Conservation (phyloP, 2,113 vertebrate genomes). For the Ranitomeya imitator region DNA sequence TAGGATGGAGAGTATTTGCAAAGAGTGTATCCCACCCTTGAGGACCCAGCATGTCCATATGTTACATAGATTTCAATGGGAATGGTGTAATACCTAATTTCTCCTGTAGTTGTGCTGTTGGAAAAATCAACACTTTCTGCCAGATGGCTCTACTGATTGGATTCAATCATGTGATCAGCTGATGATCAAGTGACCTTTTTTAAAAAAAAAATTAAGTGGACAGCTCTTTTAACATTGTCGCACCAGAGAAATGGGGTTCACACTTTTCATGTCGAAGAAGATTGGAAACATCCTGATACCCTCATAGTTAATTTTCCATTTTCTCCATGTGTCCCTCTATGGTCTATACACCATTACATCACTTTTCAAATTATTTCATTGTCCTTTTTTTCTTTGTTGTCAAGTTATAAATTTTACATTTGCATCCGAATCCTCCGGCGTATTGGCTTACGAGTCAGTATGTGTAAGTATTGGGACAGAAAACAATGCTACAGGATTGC, state of each 20-base stretch:
- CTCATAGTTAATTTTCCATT: not conserved
- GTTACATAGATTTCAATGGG: not conserved
- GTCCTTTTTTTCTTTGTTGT: not conserved
- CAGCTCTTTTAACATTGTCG: not conserved
- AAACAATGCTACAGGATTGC: not conserved
- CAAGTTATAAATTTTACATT: not conserved
- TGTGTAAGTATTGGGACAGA: not conserved
- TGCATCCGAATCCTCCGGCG: not conserved
- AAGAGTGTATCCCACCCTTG: not conserved
- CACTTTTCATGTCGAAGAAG: not conserved
- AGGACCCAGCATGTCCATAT: not conserved
- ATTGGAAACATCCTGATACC: not conserved
- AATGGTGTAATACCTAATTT: not conserved
- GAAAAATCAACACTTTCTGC: not conserved
- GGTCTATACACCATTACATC: not conserved
- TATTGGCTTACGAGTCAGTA: constrained; percentile 1
- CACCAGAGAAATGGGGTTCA: not conserved
- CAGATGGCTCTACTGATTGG: no score
- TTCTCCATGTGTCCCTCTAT: not conserved
- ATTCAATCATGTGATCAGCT: not conserved
- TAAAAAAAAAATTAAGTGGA: not conserved
- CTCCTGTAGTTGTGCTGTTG: not conserved
- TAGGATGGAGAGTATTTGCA: not conserved
- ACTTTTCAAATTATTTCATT: not conserved
- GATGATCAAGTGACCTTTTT: not conserved